Evolutionary conservation across 1,140 invertebrate species (phyloP).

Genomic region (Archivesica marissinica): DNA sequence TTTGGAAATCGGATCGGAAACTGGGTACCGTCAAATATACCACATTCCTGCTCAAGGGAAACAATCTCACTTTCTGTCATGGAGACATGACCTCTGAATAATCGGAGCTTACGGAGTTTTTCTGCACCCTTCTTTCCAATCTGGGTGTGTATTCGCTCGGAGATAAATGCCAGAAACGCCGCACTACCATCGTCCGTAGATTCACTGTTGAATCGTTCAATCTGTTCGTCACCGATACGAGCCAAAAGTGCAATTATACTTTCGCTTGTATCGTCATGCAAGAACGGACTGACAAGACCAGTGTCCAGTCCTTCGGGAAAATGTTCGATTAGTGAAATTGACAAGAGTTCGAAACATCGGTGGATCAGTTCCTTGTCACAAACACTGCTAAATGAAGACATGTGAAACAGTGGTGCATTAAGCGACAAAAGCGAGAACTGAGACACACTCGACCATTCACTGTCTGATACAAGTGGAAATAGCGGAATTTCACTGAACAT

Average conservation of each 20-base stretch:
- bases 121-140: background rate
- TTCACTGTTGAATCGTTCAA: background rate
- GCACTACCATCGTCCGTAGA: background rate
- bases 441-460: background rate
- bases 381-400: background rate
- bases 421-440: background rate
- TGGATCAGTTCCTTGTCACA: background rate
- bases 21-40: background rate
- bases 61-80: background rate
- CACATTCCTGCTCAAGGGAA: background rate
- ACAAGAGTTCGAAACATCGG: background rate
- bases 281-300: background rate
- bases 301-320: background rate
- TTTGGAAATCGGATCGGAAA: background rate
- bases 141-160: slow-evolving; percentile 3
- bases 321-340: background rate
- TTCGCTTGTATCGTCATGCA: background rate
- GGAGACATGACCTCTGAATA: background rate
- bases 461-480: background rate
- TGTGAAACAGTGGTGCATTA: background rate
- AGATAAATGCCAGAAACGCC: background rate
- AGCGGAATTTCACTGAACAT: background rate
- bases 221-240: background rate
- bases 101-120: background rate
- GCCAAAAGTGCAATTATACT: background rate